Evolutionary conservation across 2,113 vertebrate genomes (phyloP).

Genomic region (Arothron firmamentum): DNA sequence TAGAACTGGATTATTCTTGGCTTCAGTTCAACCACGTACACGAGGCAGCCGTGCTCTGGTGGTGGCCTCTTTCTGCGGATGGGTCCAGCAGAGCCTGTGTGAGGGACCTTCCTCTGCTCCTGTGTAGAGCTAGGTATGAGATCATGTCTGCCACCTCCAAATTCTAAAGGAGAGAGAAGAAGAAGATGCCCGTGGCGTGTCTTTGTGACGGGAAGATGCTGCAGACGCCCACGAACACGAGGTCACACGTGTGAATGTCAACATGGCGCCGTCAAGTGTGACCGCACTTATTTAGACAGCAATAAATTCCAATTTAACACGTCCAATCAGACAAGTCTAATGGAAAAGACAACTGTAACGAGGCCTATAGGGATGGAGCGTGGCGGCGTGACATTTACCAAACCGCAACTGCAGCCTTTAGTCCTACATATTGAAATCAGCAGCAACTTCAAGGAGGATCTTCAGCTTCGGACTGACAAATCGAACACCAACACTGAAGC

Average conservation of each 20-base stretch:
- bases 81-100: no score
- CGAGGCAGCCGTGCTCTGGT: no score
- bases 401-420: neutral
- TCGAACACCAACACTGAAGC: no score
- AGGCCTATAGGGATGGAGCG: neutral
- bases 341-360: slow-evolving; percentile 24
- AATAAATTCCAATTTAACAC: slow-evolving; percentile 24
- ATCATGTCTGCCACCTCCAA: neutral
- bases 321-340: slow-evolving; percentile 23
- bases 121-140: neutral
- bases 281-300: slow-evolving; percentile 14
- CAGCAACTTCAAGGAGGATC: no score
- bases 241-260: slow-evolving; percentile 16
- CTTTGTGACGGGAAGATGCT: neutral
- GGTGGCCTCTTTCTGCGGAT: no score
- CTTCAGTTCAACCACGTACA: no score
- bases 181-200: neutral
- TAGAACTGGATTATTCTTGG: no score
- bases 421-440: slow-evolving; percentile 13
- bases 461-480: no score
- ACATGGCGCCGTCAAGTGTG: neutral
- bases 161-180: neutral
- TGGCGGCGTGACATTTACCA: slow-evolving; percentile 7
- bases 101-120: no score
- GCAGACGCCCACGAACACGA: neutral